Conservation (phyloP, 2,888 invertebrate genomes). For the Gari tellinella region DNA sequence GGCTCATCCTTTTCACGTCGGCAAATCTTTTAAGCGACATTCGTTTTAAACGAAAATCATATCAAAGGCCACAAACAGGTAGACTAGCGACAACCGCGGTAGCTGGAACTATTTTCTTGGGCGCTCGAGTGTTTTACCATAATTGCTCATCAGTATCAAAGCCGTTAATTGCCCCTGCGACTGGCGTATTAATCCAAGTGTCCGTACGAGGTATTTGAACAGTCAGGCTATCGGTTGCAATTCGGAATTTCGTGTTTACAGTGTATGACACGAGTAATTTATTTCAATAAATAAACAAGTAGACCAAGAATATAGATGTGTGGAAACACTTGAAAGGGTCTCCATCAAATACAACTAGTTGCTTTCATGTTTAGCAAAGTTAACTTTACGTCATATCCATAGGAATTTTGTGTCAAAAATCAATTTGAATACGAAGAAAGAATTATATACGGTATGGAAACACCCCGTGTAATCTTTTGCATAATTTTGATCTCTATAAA, state of each 20-base stretch:
- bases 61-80: slow-evolving; percentile 56
- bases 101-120: slow-evolving; percentile 52
- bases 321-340: too few species aligned
- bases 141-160: slow-evolving; percentile 61
- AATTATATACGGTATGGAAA: too few species aligned
- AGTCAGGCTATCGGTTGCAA: slow-evolving; percentile 43
- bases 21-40: slow-evolving; percentile 51
- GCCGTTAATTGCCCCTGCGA: slow-evolving; percentile 54
- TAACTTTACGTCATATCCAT: too few species aligned
- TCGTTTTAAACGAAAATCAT: slow-evolving; percentile 50
- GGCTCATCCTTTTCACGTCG: slow-evolving; percentile 40
- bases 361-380: too few species aligned
- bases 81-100: slow-evolving; percentile 46
- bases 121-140: slow-evolving; percentile 47
- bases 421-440: too few species aligned
- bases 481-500: too few species aligned
- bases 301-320: too few species aligned
- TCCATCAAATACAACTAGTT: too few species aligned
- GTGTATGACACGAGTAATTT: slow-evolving; percentile 48
- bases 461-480: too few species aligned
- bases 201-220: slow-evolving; percentile 57
- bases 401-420: too few species aligned
- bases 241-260: slow-evolving; percentile 47
- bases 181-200: slow-evolving; percentile 54
- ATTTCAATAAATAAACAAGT: slow-evolving; percentile 16